Base-by-base conservation (phyloP, 1,140 invertebrate species). In the Physella acuta region DNA sequence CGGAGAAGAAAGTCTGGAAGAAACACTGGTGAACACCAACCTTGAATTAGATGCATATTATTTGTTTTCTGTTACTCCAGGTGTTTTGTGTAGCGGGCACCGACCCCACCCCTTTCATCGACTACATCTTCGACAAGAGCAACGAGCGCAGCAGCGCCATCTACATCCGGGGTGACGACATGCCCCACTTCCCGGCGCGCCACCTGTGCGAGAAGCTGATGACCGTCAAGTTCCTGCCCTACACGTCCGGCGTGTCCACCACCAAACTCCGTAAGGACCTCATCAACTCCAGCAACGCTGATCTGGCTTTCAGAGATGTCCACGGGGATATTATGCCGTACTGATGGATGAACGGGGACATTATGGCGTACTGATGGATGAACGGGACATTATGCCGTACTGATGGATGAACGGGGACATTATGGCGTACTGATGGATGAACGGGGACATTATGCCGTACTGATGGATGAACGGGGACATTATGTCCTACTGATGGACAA, bases 81-180 rank as follows among this genome's bases (percentile, higher is more conserved):
- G 81, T 82, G n/a, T 83, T 78, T 71, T 81, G 79, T 73, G 76
- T 83, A 1, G 74, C 76, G 28, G 78, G 82, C 0, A 80, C 78
- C 0, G 79, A 83, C 59, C 82, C 82, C 0, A 79, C 79, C 26
- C 71, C 73, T 2, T 83, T 78, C 71, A 70, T 83, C 17, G 73
- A 72, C 14, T 79, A 76, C 63, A 81, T 82, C 17, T 74, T 78
- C 30, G 65, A 79, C 70, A 71, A 72, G 11, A 70, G 65, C 20
- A 56, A 71, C 1, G 65, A 69, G 11, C 71, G 66, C 20, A 56
- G 71, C 0, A 74, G 72, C 28, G 69, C 75, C 55, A 72, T 83
- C 44, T 83, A 83, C 66, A 76, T 81, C 5, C 69, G 81, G 4
- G 81, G 81, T n/a, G 79, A 83, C 63, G 81, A 83, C 68, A 83